Percentiles rank a stretch among this genome's conserved stretches.
These are phyloP conservation scores for Siniperca obscura DNA, from an alignment of 2,797 vertebrate genomes.

Conservation along the genomic window DNA sequence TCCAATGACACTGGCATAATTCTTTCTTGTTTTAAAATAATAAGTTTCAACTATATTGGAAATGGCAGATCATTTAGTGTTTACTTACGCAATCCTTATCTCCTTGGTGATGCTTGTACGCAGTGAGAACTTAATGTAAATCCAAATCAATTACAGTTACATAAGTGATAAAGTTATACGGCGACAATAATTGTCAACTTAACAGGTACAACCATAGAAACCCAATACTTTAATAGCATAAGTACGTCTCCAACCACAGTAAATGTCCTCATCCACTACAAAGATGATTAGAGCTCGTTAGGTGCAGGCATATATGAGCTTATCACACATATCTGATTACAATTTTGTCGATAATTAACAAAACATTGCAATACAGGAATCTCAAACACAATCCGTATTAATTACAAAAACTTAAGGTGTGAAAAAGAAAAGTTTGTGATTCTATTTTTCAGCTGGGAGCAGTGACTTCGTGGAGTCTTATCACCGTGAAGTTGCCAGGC, in stretches of 20 bases:
- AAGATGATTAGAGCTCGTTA: neutral
- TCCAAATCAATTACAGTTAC: neutral
- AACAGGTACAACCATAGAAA: conserved; percentile 11
- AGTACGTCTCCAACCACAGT: neutral
- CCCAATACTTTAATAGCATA: conserved; percentile 17
- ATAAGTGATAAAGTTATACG: neutral
- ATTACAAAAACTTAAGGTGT: neutral
- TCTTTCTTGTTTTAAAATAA: neutral
- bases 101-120: neutral
- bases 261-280: neutral
- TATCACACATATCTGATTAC: neutral
- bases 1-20: too few species aligned
- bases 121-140: neutral
- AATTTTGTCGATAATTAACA: too few species aligned
- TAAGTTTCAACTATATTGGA: neutral
- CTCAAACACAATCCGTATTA: neutral
- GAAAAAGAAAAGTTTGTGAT: neutral
- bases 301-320: neutral
- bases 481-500: too few species aligned
- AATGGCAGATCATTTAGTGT: neutral
- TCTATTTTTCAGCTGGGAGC: neutral
- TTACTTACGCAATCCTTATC: neutral
- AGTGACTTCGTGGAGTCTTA: neutral
- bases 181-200: neutral
- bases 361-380: neutral